Percentiles rank a stretch among this genome's conserved stretches.
Conservation (phyloP, 2,113 vertebrate genomes). For the Dolichallabes microphthalmus region DNA sequence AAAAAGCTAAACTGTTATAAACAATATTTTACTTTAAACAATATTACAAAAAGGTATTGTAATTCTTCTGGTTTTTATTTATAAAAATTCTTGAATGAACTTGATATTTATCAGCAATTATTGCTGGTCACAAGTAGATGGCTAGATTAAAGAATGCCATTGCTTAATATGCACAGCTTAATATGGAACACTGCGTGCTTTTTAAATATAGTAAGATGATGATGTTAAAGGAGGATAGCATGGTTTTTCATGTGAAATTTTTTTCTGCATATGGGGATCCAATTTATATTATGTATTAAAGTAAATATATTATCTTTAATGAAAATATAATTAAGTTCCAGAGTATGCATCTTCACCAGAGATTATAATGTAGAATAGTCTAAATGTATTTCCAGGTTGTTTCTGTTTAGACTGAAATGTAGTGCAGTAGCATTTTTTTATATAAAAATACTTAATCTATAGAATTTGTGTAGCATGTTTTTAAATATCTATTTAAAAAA, state of each 20-base stretch:
- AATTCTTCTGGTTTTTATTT: not conserved
- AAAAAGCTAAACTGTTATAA: not conserved
- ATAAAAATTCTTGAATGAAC: not conserved
- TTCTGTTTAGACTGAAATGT: not conserved
- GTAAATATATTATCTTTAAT: not conserved
- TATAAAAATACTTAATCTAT: not conserved
- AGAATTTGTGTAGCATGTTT: not conserved
- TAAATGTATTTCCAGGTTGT: not conserved
- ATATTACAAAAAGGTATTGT: not conserved
- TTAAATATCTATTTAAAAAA: not conserved
- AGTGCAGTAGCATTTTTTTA: not conserved
- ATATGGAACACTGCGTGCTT: not conserved
- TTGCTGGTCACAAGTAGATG: not conserved
- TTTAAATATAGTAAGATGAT: not conserved
- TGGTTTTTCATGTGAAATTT: not conserved
- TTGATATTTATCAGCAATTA: not conserved
- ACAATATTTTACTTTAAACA: not conserved
- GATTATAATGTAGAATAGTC: not conserved
- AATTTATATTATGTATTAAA: not conserved
- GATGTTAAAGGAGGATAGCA: not conserved
- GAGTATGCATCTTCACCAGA: not conserved
- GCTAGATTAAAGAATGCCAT: not conserved
- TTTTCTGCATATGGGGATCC: not conserved
- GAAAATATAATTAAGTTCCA: not conserved
- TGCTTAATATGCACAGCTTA: not conserved